phyloP scores from a whole-genome alignment of 1,140 invertebrate species.

The Adoxophyes honmai region DNA sequence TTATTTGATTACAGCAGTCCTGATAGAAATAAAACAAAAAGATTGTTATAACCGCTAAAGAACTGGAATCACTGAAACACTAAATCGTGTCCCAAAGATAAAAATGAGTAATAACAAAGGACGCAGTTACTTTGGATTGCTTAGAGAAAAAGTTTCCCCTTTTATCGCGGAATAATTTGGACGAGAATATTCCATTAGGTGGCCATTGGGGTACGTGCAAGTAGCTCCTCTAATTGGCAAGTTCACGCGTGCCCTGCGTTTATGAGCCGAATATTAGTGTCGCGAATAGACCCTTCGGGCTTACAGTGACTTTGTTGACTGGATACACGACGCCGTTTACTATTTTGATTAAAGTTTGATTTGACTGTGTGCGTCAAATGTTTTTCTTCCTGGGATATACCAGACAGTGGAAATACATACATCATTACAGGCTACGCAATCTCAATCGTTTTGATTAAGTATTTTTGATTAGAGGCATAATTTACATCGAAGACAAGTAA shows the following conservation, averaged over 20 bases:
- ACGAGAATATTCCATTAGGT: constrained; percentile 5
- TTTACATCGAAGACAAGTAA: no score
- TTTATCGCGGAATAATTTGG: constrained; percentile 8
- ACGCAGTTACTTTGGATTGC: neutral
- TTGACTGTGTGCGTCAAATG: no score
- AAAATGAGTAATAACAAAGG: neutral
- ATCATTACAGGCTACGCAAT: no score
- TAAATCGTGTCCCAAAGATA: neutral
- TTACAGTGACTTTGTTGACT: neutral
- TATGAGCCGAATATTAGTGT: neutral
- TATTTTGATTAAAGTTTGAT: no score
- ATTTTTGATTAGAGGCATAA: no score
- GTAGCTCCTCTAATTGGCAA: neutral
- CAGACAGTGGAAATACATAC: no score
- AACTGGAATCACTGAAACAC: neutral
- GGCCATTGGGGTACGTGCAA: neutral
- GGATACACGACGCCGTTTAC: no score
- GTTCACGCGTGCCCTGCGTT: constrained; percentile 6
- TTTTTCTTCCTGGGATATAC: no score
- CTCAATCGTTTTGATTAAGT: no score
- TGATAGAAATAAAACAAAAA: no score
- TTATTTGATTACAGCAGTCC: no score
- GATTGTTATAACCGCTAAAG: neutral
- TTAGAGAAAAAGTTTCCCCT: neutral
- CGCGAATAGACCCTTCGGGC: neutral